phyloP scores from a whole-genome alignment of 92 coral and sea anemone genomes.

The Epizoanthus ramosus region DNA sequence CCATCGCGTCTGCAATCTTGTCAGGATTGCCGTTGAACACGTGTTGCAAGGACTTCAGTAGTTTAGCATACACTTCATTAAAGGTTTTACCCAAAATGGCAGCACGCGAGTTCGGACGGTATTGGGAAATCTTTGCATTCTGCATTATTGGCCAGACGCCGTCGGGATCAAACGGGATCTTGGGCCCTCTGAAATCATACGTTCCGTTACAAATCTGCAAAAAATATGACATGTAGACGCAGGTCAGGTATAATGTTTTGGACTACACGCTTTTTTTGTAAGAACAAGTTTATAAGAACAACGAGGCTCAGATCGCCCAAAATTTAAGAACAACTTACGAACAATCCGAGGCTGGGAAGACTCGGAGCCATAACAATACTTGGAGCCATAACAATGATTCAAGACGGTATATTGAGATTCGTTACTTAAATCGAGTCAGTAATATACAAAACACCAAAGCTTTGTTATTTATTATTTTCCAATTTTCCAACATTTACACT shows the following conservation, averaged over 20 bases:
- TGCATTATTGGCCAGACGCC: slow-evolving; percentile 65
- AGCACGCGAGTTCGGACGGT: slow-evolving; percentile 33
- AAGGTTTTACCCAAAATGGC: slow-evolving; percentile 40
- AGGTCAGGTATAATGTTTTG: neutral
- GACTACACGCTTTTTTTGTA: neutral
- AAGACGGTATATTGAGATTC: too few relatives aligned
- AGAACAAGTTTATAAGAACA: neutral
- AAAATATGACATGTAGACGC: neutral
- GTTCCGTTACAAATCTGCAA: slow-evolving; percentile 51
- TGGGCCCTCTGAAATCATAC: slow-evolving; percentile 44
- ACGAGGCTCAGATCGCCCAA: too few relatives aligned
- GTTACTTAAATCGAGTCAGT: too few relatives aligned
- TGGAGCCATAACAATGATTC: too few relatives aligned
- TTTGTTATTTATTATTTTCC: too few relatives aligned
- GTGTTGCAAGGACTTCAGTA: slow-evolving; percentile 54
- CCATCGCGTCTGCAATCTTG: slow-evolving; percentile 47
- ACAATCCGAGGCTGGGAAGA: too few relatives aligned
- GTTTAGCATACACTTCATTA: slow-evolving; percentile 54
- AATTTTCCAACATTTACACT: too few relatives aligned
- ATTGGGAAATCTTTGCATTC: slow-evolving; percentile 51
- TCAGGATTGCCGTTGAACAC: slow-evolving; percentile 65
- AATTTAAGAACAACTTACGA: too few relatives aligned
- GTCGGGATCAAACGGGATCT: slow-evolving; percentile 50
- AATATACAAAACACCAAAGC: too few relatives aligned
- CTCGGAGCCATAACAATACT: too few relatives aligned